Evolutionary conservation across 2,113 vertebrate genomes (phyloP).

Genomic region (Tretioscincus oriximinensis): DNA sequence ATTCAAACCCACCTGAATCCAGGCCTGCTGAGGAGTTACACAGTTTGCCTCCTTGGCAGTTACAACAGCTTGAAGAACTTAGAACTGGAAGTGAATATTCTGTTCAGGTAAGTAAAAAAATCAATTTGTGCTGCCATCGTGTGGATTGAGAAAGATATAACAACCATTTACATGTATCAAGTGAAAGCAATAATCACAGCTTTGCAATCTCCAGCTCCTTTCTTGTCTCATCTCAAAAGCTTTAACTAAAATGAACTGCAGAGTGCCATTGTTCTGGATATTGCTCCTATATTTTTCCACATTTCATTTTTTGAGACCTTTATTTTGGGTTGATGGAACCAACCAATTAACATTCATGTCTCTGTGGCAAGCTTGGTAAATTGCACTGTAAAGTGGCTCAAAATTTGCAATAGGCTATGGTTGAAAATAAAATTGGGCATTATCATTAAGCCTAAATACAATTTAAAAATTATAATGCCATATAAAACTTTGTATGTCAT

Average conservation of each 20-base stretch:
- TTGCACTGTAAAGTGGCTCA: too few species aligned
- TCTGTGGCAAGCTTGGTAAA: not conserved
- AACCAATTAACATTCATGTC: not conserved
- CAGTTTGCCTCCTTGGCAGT: constrained; percentile 70
- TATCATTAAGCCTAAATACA: not conserved
- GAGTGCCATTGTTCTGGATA: not conserved
- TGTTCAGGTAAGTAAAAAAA: constrained; percentile 75
- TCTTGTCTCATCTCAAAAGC: not conserved
- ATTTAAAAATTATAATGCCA: not conserved
- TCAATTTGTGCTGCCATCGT: constrained; percentile 67
- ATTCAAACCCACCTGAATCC: constrained; percentile 81
- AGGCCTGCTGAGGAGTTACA: constrained; percentile 69
- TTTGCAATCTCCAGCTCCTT: not conserved
- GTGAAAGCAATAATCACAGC: not conserved
- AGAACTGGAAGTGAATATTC: constrained; percentile 68
- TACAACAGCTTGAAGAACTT: constrained; percentile 72
- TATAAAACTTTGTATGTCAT: not conserved
- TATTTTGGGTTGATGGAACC: not conserved
- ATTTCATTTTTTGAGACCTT: not conserved
- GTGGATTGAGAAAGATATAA: constrained; percentile 45
- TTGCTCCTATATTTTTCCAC: not conserved
- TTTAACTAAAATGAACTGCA: constrained; percentile 7
- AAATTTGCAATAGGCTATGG: too few species aligned
- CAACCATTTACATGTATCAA: not conserved
- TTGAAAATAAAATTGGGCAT: too few species aligned